Evolutionary conservation across 2,113 vertebrate species (phyloP).

Genomic region (Eudyptes chrysolophus): DNA sequence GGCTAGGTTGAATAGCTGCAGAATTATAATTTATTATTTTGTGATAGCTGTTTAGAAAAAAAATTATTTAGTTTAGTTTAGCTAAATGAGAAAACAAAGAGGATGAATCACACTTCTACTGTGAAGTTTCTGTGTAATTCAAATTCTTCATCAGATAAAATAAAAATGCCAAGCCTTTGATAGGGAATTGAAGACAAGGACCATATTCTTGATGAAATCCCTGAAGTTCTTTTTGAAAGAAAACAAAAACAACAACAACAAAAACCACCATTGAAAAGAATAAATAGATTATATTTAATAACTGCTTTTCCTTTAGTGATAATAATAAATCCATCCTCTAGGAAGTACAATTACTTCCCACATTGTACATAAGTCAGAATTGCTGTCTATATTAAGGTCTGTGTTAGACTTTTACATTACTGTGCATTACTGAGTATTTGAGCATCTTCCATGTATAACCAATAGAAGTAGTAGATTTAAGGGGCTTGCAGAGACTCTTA

Average conservation of each 20-base stretch:
- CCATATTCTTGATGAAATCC: background rate
- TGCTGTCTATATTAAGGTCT: background rate
- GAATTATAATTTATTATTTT: constrained; percentile 32
- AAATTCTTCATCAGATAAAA: background rate
- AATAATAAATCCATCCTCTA: background rate
- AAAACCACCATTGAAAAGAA: background rate
- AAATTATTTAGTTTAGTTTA: background rate
- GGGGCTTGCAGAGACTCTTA: background rate
- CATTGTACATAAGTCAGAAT: background rate
- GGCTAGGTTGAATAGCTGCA: background rate
- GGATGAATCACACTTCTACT: background rate
- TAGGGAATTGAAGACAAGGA: background rate
- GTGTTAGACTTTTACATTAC: background rate
- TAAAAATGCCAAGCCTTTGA: background rate
- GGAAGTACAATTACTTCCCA: background rate
- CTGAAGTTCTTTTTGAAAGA: background rate
- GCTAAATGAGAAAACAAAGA: background rate
- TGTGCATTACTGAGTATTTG: background rate
- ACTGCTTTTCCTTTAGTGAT: background rate
- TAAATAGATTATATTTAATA: background rate
- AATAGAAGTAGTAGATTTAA: background rate
- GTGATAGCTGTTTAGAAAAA: background rate
- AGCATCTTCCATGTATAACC: background rate
- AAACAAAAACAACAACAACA: no score
- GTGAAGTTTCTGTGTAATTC: background rate